Percentiles rank a stretch among this genome's conserved stretches.
phyloP scores from a whole-genome alignment of 2,113 vertebrate species.

The Benitochromis conjunctus region DNA sequence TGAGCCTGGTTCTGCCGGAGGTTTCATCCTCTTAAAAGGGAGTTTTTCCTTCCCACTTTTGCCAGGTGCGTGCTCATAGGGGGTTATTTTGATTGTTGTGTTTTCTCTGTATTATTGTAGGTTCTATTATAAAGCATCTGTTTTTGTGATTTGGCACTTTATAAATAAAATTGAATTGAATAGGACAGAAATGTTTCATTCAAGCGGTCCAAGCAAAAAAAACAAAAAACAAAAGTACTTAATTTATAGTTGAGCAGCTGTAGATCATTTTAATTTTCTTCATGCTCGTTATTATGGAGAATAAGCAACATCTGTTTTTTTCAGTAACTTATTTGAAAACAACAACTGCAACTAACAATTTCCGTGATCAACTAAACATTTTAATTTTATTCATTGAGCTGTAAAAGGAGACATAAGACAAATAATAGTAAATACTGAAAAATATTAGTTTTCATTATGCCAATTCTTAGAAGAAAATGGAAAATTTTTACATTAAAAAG shows the following conservation, averaged over 20 bases:
- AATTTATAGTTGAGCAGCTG: not conserved
- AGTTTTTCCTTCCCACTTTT: not conserved
- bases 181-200: not conserved
- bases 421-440: not conserved
- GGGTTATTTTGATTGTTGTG: not conserved
- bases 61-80: not conserved
- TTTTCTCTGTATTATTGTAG: not conserved
- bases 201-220: not conserved
- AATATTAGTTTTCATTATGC: not conserved
- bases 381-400: no score
- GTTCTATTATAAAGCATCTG: not conserved
- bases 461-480: not conserved
- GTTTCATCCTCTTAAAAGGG: not conserved
- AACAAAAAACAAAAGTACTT: not conserved
- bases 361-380: no score
- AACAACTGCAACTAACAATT: no score
- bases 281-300: not conserved
- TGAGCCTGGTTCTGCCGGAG: not conserved
- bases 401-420: not conserved
- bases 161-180: not conserved
- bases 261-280: not conserved
- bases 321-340: no score
- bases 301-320: not conserved
- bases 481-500: accelerated
- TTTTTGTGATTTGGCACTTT: not conserved